Evolutionary conservation across 2,888 invertebrate species (phyloP).

Genomic region (Helobdella robusta): DNA sequence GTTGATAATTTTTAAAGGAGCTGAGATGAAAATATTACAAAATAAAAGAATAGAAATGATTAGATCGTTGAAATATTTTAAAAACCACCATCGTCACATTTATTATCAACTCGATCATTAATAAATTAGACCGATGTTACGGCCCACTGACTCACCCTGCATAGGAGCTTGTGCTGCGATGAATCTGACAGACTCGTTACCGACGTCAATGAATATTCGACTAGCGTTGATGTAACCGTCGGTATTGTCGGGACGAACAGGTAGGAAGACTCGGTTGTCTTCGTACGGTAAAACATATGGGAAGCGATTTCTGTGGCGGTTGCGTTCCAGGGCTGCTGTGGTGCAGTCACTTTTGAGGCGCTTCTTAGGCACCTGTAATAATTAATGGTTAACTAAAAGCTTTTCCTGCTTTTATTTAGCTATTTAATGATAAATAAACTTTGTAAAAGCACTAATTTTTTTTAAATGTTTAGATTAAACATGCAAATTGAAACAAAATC

Average conservation of each 20-base stretch:
- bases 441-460: too few relatives aligned
- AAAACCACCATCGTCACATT: background rate
- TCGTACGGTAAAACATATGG: slow-evolving; percentile 78
- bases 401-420: too few relatives aligned
- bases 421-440: too few relatives aligned
- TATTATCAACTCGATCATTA: background rate
- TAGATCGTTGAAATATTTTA: background rate
- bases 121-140: background rate
- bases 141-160: background rate
- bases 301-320: slow-evolving; percentile 54
- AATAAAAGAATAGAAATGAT: background rate
- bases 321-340: slow-evolving; percentile 63
- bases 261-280: slow-evolving; percentile 72
- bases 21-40: background rate
- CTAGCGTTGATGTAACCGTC: slow-evolving; percentile 87
- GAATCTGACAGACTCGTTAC: slow-evolving; percentile 69
- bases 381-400: too few relatives aligned
- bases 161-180: slow-evolving; percentile 68
- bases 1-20: background rate
- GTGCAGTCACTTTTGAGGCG: slow-evolving; percentile 38
- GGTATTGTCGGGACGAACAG: slow-evolving; percentile 57
- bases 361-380: slow-evolving; percentile 35
- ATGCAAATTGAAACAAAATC: too few relatives aligned
- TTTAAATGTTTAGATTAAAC: too few relatives aligned
- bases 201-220: slow-evolving; percentile 75